phyloP scores from a whole-genome alignment of 2,797 vertebrate species.

The Lithobates sylvaticus region DNA sequence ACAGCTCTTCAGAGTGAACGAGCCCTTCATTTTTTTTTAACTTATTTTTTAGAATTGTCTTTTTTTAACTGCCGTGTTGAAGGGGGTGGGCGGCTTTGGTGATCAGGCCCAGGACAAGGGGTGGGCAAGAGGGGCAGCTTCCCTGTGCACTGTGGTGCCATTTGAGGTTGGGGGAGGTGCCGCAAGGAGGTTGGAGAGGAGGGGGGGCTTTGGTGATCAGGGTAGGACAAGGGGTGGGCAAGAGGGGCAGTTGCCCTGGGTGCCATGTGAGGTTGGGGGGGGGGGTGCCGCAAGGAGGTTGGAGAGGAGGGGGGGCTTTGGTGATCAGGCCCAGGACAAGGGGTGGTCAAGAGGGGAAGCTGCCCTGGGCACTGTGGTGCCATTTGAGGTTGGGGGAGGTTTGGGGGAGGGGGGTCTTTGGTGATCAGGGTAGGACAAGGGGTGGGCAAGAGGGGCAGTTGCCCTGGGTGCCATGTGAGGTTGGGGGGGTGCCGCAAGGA shows the following conservation, averaged over 20 bases:
- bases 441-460: not conserved
- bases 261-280: too few species aligned
- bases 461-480: fast-evolving
- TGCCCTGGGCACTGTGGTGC: fast-evolving
- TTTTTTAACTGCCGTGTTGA: too few species aligned
- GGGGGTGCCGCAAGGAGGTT: too few species aligned
- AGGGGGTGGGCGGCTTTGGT: too few species aligned
- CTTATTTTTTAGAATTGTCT: too few species aligned
- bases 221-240: not conserved
- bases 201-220: not conserved
- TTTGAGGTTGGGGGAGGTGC: too few species aligned
- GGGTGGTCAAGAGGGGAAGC: not conserved
- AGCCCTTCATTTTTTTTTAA: too few species aligned
- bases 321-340: not conserved
- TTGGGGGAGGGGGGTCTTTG: too few species aligned
- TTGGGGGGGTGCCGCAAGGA: fast-evolving
- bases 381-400: fast-evolving
- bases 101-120: not conserved
- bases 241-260: not conserved
- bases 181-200: too few species aligned
- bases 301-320: not conserved
- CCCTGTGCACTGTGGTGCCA: too few species aligned
- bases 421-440: not conserved
- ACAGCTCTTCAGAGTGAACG: too few species aligned
- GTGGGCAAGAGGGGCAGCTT: not conserved